A percentile compares a stretch with the other conserved stretches of the same genome.
These are phyloP conservation scores for Sylvilagus floridanus DNA, from an alignment of 2,797 vertebrate genomes.

Conservation along the genomic window DNA sequence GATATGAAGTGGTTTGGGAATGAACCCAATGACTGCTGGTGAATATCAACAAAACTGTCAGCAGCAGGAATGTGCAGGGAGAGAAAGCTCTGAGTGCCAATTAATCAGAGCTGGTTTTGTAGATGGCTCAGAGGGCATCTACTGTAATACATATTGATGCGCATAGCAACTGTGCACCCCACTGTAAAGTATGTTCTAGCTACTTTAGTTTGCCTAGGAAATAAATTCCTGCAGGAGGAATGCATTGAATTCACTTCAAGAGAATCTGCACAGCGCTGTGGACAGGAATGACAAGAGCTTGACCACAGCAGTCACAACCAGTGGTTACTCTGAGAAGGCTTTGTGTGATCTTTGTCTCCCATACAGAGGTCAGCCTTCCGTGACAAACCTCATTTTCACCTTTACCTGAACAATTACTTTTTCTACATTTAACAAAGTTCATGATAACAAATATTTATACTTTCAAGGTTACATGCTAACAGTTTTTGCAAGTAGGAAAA, in stretches of 20 bases:
- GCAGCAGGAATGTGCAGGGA: not conserved
- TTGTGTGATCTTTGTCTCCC: not conserved
- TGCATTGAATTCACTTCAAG: not conserved
- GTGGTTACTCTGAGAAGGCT: not conserved
- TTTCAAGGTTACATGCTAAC: not conserved
- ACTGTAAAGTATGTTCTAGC: not conserved
- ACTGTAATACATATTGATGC: not conserved
- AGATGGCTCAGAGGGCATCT: not conserved
- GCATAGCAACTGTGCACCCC: not conserved
- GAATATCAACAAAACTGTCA: not conserved
- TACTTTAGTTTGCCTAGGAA: conserved; percentile 26
- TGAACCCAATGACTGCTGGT: not conserved
- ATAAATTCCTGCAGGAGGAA: not conserved
- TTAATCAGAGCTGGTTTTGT: not conserved
- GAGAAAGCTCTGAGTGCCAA: not conserved
- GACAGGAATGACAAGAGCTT: not conserved
- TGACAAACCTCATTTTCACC: not conserved
- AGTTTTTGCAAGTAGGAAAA: conserved; percentile 50
- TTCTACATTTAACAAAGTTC: conserved; percentile 14
- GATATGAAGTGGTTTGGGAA: conserved; percentile 26
- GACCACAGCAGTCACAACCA: not conserved
- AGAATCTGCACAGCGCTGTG: not conserved
- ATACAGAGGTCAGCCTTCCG: not conserved
- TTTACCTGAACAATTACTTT: not conserved
- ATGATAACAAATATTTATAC: not conserved